These are phyloP conservation scores for Cheirogaleus major DNA, from an alignment of 2,797 vertebrate genomes.

Conservation along the genomic window DNA sequence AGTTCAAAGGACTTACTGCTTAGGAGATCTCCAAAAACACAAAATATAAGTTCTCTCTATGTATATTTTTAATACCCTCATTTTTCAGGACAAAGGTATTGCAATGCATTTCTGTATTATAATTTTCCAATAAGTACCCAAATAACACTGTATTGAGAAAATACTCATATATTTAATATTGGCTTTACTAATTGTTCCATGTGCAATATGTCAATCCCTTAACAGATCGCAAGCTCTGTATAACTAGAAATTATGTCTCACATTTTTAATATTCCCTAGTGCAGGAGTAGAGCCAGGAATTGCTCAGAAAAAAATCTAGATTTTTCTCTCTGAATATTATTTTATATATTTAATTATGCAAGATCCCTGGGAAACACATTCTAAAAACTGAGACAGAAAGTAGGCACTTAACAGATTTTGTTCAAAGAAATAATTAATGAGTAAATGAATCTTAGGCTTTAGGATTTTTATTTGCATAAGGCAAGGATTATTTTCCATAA, in stretches of 20 bases:
- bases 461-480: neutral
- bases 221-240: neutral
- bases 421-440: neutral
- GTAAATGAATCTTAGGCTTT: neutral
- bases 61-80: neutral
- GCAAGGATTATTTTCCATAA: neutral
- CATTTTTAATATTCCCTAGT: neutral
- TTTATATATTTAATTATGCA: neutral
- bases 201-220: neutral
- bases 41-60: neutral
- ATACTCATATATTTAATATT: neutral
- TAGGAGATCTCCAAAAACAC: neutral
- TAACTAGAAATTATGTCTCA: neutral
- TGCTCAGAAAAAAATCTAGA: neutral
- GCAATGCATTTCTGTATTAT: neutral
- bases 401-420: neutral
- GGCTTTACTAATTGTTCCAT: neutral
- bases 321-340: neutral
- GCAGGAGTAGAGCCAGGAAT: neutral
- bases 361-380: neutral
- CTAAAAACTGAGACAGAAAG: neutral
- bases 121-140: neutral
- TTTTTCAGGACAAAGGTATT: too few relatives aligned
- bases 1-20: neutral
- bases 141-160: neutral